Evolutionary conservation across 1,140 invertebrate genomes (phyloP).

Genomic region (Hyles euphorbiae): DNA sequence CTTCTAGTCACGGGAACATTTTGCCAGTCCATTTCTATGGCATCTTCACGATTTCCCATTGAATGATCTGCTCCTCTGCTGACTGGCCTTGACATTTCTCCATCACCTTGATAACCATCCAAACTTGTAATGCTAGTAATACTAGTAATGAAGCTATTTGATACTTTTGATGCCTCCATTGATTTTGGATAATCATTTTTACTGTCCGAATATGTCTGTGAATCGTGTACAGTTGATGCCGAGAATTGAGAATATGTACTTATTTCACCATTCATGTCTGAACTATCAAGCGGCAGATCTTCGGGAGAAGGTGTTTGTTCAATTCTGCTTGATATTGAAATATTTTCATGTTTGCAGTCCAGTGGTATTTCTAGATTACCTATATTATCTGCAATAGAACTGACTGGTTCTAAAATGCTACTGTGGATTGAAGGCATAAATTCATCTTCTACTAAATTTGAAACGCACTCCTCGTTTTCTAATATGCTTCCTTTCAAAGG

Average conservation of each 20-base stretch:
- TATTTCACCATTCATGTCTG: constrained; percentile 75
- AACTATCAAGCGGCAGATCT: constrained; percentile 85
- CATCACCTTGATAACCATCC: constrained; percentile 91
- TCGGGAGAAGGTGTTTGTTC: constrained; percentile 88
- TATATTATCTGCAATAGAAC: constrained; percentile 74
- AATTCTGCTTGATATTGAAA: constrained; percentile 67
- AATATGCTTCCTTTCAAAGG: constrained; percentile 10
- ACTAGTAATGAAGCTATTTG: constrained; percentile 86
- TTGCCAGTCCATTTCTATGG: constrained; percentile 73
- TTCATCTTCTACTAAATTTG: constrained; percentile 59
- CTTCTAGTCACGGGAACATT: constrained; percentile 75
- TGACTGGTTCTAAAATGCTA: constrained; percentile 71
- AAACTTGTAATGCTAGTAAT: constrained; percentile 90
- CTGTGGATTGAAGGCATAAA: constrained; percentile 73
- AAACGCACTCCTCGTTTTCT: constrained; percentile 35
- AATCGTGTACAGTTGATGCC: constrained; percentile 62
- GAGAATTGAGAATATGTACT: constrained; percentile 68
- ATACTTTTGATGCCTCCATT: constrained; percentile 76
- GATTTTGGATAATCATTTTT: constrained; percentile 77
- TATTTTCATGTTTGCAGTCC: constrained; percentile 63
- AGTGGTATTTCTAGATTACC: constrained; percentile 78
- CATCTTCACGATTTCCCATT: constrained; percentile 62
- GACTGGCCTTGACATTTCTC: constrained; percentile 87
- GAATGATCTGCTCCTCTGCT: constrained; percentile 85
- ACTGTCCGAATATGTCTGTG: constrained; percentile 73